Conservation (phyloP, 2,797 vertebrate genomes). For the Monodelphis domestica region DNA sequence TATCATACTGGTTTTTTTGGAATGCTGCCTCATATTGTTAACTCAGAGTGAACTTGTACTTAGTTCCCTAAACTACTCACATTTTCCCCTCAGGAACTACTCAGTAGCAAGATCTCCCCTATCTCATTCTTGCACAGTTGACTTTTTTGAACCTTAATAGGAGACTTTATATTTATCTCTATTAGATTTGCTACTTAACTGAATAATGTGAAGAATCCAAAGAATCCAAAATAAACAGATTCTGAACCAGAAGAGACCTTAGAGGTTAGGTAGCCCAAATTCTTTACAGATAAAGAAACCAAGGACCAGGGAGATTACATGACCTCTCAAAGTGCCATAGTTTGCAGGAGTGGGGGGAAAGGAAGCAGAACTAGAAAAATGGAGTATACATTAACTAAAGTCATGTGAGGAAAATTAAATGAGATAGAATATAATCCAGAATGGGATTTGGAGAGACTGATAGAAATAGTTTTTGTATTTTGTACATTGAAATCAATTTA, state of each 20-base stretch:
- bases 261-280: not conserved
- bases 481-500: not conserved
- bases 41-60: not conserved
- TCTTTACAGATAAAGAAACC: not conserved
- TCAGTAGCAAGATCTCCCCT: not conserved
- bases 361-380: not conserved
- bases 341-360: no score
- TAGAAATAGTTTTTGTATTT: not conserved
- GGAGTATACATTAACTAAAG: not conserved
- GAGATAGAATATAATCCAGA: not conserved
- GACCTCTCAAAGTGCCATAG: not conserved
- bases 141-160: not conserved
- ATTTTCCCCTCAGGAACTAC: not conserved
- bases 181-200: not conserved
- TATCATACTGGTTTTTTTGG: not conserved
- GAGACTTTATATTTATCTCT: not conserved
- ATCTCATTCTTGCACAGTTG: not conserved
- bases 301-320: not conserved
- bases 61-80: not conserved
- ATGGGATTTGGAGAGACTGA: not conserved
- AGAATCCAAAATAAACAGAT: not conserved
- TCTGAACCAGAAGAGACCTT: not conserved
- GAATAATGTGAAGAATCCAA: not conserved
- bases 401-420: not conserved
- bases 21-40: not conserved